These are phyloP conservation scores for Virgularia gustaviana DNA, from an alignment of 92 coral and sea anemone genomes.

Conservation along the genomic window DNA sequence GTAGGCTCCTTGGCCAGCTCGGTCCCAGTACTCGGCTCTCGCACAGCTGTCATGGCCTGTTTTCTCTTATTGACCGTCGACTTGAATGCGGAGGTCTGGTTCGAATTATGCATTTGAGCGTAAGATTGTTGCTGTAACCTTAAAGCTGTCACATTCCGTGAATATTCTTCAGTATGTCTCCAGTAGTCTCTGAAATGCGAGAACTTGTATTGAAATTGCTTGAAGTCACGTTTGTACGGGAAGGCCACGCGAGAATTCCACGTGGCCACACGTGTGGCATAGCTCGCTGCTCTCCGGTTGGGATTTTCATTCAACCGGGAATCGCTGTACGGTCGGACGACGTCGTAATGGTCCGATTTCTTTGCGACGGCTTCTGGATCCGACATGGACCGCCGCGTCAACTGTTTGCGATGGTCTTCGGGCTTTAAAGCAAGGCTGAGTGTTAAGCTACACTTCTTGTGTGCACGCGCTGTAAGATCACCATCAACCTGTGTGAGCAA, in stretches of 20 bases:
- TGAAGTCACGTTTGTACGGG: background rate
- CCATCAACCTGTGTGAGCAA: too few species aligned
- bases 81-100: conserved; percentile 7
- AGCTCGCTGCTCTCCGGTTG: conserved; percentile 7
- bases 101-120: conserved; percentile 12
- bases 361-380: conserved; percentile 2
- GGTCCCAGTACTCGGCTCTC: background rate
- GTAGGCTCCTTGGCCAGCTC: background rate
- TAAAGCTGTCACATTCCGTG: conserved; percentile 60
- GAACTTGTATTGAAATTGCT: conserved; percentile 48
- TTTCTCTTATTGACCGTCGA: conserved; percentile 5
- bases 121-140: conserved; percentile 24
- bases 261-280: background rate
- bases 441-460: background rate
- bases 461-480: conserved; percentile 15
- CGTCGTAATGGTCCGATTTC: conserved; percentile 6
- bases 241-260: background rate
- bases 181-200: conserved; percentile 54
- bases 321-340: conserved; percentile 20
- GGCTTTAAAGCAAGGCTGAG: background rate
- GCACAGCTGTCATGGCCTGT: background rate
- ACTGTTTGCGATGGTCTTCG: conserved; percentile 1
- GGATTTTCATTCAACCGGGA: conserved; percentile 22
- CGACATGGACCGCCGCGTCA: conserved; percentile 12
- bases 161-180: conserved; percentile 60